Base-by-base conservation (phyloP, 1,140 invertebrate genomes). In the Oscheius sp. region DNA sequence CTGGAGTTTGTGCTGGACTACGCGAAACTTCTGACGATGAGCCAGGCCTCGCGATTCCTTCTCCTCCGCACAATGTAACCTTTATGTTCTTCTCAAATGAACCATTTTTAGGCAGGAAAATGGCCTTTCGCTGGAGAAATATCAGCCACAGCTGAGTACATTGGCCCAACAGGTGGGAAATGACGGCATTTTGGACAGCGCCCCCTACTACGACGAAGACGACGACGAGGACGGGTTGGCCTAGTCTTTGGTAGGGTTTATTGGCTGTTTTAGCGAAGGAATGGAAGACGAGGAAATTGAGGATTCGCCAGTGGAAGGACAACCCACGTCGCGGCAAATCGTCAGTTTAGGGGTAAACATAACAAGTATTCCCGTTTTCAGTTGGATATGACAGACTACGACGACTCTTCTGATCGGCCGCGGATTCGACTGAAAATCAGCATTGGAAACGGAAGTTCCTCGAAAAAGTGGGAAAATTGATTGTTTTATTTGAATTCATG, bases 21-120 rank as follows among this genome's bases (percentile, higher is more conserved):
- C 34, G 87, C 87, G 64, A 83, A 85, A 18, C 80, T 89, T 23
- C 76, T 82, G 35, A 69, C 46, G 7, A 85, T 86, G 52, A 88
- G 87, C 74, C 87, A 88, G 78, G 77, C 85, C 35, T 88, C 85
- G 76, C 63, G 89, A 7, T 88, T 87, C 79, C 86, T 88, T 70
- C 81, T 90, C 67, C 81, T 90, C 28, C 86, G 89, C 74, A 86
- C 86, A 73, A 83, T 90, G 66, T 85, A 87, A 69, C 87, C 88
- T 34, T 32, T 34, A 36, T 15, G 20, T 42, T 42, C 38, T 42
- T 10, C n/a, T 10, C 49, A 55, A 55, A 55, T 13, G 23, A 55
- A 26, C n/a, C 38, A 10, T 55, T 55, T 55, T 26, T 26, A 55
- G 49, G 49, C 49, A 55, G 49, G 49, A 55, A 7, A 55, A 7